Evolutionary conservation across 1,140 invertebrate genomes (phyloP).

Genomic region (Lysiphlebus fabarum): DNA sequence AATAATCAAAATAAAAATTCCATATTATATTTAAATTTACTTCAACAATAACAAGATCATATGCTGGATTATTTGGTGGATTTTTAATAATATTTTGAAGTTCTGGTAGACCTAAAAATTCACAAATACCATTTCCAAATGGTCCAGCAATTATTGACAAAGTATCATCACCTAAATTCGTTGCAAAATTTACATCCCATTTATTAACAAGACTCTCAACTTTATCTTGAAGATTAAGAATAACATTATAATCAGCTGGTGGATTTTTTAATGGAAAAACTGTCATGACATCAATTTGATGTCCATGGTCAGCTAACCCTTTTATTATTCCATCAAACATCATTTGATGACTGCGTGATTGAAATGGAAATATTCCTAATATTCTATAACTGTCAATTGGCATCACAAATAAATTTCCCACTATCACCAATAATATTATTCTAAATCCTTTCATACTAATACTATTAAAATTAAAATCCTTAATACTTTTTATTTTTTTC

Average conservation of each 20-base stretch:
- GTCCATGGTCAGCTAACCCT: constrained; percentile 51
- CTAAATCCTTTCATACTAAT: not conserved
- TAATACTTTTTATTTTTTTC: too few relatives aligned
- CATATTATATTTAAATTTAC: too few relatives aligned
- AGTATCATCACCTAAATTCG: constrained; percentile 18
- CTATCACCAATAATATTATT: not conserved
- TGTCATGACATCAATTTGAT: constrained; percentile 48
- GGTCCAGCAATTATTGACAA: constrained; percentile 17
- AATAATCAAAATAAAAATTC: too few relatives aligned
- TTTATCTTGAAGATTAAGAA: constrained; percentile 33
- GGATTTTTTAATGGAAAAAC: constrained; percentile 37
- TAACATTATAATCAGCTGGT: constrained; percentile 38
- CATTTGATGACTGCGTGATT: constrained; percentile 51
- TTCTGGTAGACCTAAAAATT: constrained; percentile 29
- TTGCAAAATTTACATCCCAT: constrained; percentile 22
- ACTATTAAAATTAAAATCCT: too few relatives aligned
- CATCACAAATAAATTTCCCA: not conserved
- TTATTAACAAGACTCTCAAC: constrained; percentile 19
- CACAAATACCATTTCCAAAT: constrained; percentile 30
- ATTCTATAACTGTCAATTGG: constrained; percentile 37
- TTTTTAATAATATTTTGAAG: constrained; percentile 29
- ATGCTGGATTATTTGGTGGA: constrained; percentile 27
- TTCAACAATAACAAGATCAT: constrained; percentile 32
- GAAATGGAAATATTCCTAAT: constrained; percentile 51
- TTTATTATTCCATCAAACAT: constrained; percentile 49